Base-by-base conservation (phyloP, 2,797 vertebrate species). In the Cheirogaleus major region DNA sequence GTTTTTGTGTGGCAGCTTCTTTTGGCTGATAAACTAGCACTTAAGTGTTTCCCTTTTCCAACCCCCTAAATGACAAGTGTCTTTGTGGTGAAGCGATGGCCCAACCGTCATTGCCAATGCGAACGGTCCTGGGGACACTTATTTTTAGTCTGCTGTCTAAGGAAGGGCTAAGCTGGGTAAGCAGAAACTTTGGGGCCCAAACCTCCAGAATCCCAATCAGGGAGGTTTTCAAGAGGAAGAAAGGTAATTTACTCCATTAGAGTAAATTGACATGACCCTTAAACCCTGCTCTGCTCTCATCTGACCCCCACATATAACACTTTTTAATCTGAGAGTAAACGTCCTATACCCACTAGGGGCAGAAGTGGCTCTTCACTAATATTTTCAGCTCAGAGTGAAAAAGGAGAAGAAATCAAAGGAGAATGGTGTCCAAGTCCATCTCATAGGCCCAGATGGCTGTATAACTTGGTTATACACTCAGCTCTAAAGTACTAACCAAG, bases 1-100 rank as follows among this genome's bases (percentile, higher is more conserved):
- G 69, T 79, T 65, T 89, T 43, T 63, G 67, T 45, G 76, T 55
- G 1, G 1, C 50, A 90, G 94, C 93, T 96, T 80, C 91, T 98
- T 97, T 97, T 63, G 94, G 95, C 96, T 27, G 96, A 95, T 96
- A 97, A 97, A 98, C 94, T 96, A 96, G 92, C 84, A 97, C 75
- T 97, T 97, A 97, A 89, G 84, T 92, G 65, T 96, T 97, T 97
- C 91, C 97, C 97, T 97, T 98, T 97, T 96, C 88, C 92, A 96
- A 97, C 93, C n/a, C 95, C 82, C 52, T 90, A 98, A 97, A 97
- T 97, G 85, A 90, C 95, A 98, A 98, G 87, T 61, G 86, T 97
- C 80, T 93, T 88, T 98, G 97, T 70, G 98, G 97, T 73, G 25
- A 97, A 65, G 89, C 95, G 92, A 69, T 43, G 41, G 89, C 25